These are phyloP conservation scores for Porites lutea DNA, from an alignment of 64 coral and sea anemone species.

Conservation along the genomic window DNA sequence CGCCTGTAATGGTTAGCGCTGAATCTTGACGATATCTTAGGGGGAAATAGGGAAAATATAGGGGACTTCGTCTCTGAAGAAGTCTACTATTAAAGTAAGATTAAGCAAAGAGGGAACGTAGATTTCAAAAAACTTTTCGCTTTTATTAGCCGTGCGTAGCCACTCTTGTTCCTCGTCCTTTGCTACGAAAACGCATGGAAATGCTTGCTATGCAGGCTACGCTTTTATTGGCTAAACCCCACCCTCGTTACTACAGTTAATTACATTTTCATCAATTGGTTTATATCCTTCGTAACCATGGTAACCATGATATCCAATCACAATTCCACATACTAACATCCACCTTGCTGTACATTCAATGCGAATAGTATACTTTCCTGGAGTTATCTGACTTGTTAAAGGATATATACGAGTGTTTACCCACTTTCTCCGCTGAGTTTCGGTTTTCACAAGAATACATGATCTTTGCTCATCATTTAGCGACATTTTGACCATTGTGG, in stretches of 20 bases:
- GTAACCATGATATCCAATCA: constrained; percentile 46
- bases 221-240: too few relatives aligned
- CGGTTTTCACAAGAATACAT: not conserved
- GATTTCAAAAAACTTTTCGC: too few relatives aligned
- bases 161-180: too few relatives aligned
- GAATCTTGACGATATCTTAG: too few relatives aligned
- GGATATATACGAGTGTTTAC: constrained; percentile 29
- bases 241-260: not conserved
- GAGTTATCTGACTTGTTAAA: not conserved
- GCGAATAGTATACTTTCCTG: constrained; percentile 23
- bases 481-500: not conserved
- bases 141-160: too few relatives aligned
- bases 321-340: constrained; percentile 27
- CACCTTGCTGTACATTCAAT: not conserved
- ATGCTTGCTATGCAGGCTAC: too few relatives aligned
- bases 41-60: too few relatives aligned
- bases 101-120: too few relatives aligned
- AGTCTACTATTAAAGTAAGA: too few relatives aligned
- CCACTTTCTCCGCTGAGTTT: constrained; percentile 16
- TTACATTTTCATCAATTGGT: constrained; percentile 43
- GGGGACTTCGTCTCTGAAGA: too few relatives aligned
- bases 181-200: too few relatives aligned
- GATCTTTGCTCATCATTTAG: constrained; percentile 5
- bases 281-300: constrained; percentile 23
- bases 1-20: too few relatives aligned